Conservation (phyloP, 2,797 vertebrate genomes). For the Darevskia nairensis region DNA sequence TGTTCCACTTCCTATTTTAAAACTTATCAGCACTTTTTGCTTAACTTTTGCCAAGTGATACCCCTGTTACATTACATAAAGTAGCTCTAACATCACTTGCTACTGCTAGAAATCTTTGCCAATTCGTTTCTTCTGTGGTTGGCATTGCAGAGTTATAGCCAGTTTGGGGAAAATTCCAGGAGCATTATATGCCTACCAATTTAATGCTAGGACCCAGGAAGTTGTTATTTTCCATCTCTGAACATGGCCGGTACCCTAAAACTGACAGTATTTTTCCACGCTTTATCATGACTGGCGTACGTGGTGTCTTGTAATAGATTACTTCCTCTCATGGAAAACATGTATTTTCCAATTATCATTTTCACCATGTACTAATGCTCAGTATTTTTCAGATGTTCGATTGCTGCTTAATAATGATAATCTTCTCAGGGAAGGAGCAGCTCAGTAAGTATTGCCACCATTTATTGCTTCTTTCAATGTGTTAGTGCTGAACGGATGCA, state of each 20-base stretch:
- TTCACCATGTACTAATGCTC: constrained; percentile 26
- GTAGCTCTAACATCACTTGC: not conserved
- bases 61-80: not conserved
- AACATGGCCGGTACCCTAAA: not conserved
- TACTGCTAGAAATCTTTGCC: not conserved
- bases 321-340: not conserved
- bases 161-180: not conserved
- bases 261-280: constrained; percentile 10
- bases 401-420: constrained; percentile 96
- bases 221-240: not conserved
- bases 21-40: not conserved
- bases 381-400: constrained; percentile 89
- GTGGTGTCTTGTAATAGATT: not conserved
- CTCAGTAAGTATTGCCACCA: constrained; percentile 87
- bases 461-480: constrained; percentile 34
- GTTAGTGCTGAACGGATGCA: constrained; percentile 39
- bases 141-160: constrained; percentile 20
- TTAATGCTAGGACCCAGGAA: not conserved
- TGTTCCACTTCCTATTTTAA: not conserved
- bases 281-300: not conserved
- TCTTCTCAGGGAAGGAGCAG: constrained; percentile 97
- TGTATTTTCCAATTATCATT: not conserved
- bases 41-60: not conserved
- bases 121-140: not conserved
- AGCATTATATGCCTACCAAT: constrained; percentile 6